These are phyloP conservation scores for Lathamus discolor DNA, from an alignment of 2,113 vertebrate species.

Conservation along the genomic window DNA sequence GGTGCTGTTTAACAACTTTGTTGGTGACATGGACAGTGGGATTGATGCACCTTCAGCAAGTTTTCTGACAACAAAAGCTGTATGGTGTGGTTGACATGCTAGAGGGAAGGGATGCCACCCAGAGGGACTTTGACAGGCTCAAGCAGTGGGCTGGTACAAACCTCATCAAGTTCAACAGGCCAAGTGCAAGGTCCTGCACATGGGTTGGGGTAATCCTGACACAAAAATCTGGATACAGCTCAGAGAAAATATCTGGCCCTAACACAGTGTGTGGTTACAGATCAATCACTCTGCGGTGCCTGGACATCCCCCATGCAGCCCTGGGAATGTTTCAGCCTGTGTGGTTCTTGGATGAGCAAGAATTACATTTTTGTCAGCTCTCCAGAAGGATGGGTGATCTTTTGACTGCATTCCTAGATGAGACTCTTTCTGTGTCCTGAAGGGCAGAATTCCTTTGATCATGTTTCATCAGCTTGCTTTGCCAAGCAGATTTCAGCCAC, in stretches of 20 bases:
- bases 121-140: neutral
- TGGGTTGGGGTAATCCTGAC: neutral
- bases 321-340: neutral
- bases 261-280: neutral
- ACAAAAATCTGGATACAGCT: neutral
- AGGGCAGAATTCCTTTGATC: neutral
- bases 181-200: neutral
- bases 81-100: neutral
- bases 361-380: neutral
- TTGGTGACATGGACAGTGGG: neutral
- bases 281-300: neutral
- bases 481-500: neutral
- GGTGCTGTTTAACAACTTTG: neutral
- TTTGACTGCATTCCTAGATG: neutral
- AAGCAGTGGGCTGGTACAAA: neutral
- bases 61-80: neutral
- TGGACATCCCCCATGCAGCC: rapidly evolving
- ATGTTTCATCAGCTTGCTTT: neutral
- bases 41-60: neutral
- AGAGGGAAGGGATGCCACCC: neutral
- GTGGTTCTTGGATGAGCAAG: neutral
- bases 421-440: neutral
- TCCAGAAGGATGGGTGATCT: neutral
- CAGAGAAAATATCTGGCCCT: neutral
- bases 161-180: neutral